A percentile compares a stretch with the other conserved stretches of the same genome.
Conservation (phyloP, 30 jellyfish, hydroid and myxozoan genomes). For the Cassiopea andromeda region DNA sequence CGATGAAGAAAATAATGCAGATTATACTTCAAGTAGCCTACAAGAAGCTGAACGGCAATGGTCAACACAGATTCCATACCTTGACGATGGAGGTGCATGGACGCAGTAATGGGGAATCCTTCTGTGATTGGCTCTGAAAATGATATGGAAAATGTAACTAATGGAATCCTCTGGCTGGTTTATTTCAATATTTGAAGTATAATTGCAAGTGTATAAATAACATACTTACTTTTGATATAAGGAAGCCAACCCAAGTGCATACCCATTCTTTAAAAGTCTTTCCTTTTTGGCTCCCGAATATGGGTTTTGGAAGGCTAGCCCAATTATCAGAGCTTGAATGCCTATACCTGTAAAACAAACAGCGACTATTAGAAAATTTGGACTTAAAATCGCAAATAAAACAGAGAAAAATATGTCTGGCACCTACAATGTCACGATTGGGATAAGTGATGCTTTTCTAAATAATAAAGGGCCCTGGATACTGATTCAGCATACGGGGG, state of each 20-base stretch:
- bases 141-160: background rate
- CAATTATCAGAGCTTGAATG: conserved; percentile 86
- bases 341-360: conserved; percentile 49
- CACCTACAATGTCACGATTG: too few species aligned
- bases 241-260: conserved; percentile 80
- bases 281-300: conserved; percentile 85
- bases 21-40: background rate
- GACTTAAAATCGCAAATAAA: too few species aligned
- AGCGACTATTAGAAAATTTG: too few species aligned
- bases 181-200: background rate
- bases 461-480: too few species aligned
- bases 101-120: conserved; percentile 48
- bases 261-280: conserved; percentile 86
- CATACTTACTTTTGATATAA: conserved; percentile 57
- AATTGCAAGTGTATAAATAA: background rate
- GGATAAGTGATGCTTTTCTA: too few species aligned
- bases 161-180: background rate
- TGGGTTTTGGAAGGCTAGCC: conserved; percentile 73
- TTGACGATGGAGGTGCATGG: conserved; percentile 87
- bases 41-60: background rate
- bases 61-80: background rate
- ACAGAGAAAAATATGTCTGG: too few species aligned
- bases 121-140: conserved; percentile 15
- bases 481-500: too few species aligned
- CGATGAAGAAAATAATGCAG: background rate